Evolutionary conservation across 2,113 vertebrate species (phyloP).

Genomic region (Pelvicachromis taeniatus): DNA sequence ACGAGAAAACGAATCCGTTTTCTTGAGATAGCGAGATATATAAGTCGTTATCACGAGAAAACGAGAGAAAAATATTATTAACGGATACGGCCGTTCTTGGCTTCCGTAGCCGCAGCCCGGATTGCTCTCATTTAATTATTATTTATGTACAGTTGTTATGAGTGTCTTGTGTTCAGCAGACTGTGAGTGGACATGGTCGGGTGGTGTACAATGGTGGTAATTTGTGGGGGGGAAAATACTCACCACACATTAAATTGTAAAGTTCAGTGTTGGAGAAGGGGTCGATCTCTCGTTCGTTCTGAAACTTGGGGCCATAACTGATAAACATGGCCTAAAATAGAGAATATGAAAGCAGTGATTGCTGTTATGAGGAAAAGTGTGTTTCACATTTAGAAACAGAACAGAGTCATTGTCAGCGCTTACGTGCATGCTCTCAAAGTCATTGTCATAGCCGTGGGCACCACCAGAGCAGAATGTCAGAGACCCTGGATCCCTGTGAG

Average conservation of each 20-base stretch:
- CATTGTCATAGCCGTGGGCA: conserved; percentile 76
- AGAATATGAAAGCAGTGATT: not conserved
- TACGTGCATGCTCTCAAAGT: conserved; percentile 74
- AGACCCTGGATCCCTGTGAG: conserved; percentile 53
- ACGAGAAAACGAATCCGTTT: no score
- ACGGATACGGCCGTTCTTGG: no score
- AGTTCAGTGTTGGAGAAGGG: conserved; percentile 75
- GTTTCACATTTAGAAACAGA: not conserved
- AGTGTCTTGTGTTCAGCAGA: not conserved
- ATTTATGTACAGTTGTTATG: not conserved
- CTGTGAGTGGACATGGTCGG: fast-evolving
- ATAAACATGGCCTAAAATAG: conserved; percentile 72
- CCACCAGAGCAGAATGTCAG: conserved; percentile 68
- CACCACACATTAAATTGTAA: conserved; percentile 81
- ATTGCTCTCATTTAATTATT: not conserved
- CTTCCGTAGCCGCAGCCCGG: no score
- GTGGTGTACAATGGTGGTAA: not conserved
- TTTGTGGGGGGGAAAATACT: not conserved
- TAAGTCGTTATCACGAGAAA: no score
- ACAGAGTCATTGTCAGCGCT: not conserved
- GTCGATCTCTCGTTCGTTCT: conserved; percentile 40
- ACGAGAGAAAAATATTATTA: no score
- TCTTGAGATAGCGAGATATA: no score
- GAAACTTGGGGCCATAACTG: conserved; percentile 74
- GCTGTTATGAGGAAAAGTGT: fast-evolving